These are phyloP conservation scores for Dendroctonus valens DNA, from an alignment of 1,140 invertebrate species.

Conservation along the genomic window DNA sequence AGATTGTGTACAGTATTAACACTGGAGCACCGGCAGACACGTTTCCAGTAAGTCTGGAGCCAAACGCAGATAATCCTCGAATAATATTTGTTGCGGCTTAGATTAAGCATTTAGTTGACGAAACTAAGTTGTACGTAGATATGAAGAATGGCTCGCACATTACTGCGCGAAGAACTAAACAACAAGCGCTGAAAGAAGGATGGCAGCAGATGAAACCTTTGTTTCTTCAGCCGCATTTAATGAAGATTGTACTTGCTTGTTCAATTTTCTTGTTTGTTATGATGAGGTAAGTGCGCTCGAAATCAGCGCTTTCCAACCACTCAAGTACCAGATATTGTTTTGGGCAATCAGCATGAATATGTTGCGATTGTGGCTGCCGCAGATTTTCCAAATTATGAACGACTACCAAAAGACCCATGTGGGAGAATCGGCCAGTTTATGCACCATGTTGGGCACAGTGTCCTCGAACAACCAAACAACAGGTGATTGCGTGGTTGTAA, in stretches of 20 bases:
- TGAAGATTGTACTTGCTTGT: constrained; percentile 21
- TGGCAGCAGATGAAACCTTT: constrained; percentile 29
- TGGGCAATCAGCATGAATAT: constrained; percentile 23
- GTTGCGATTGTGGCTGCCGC: constrained; percentile 37
- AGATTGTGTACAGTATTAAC: constrained; percentile 62
- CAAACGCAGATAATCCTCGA: background rate
- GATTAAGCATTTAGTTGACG: constrained; percentile 31
- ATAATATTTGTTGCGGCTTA: constrained; percentile 1
- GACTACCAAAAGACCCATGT: constrained; percentile 34
- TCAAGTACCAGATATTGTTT: background rate
- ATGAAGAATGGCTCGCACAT: constrained; percentile 5
- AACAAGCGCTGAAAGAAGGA: constrained; percentile 31
- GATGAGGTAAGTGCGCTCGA: constrained; percentile 23
- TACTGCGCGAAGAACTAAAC: constrained; percentile 22
- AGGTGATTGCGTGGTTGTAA: constrained; percentile 33
- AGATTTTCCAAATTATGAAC: constrained; percentile 39
- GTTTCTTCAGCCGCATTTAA: constrained; percentile 20
- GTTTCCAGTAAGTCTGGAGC: constrained; percentile 56
- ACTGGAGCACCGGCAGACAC: constrained; percentile 59
- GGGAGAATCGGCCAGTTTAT: constrained; percentile 31
- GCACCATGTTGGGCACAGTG: constrained; percentile 33
- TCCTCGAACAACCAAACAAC: constrained; percentile 11
- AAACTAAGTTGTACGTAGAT: constrained; percentile 18
- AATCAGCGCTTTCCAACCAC: background rate
- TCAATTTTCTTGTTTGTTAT: constrained; percentile 18